These are phyloP conservation scores for Lycopodina hypogea DNA, from an alignment of 37 sponge, comb jelly and placozoan genomes.

Conservation along the genomic window DNA sequence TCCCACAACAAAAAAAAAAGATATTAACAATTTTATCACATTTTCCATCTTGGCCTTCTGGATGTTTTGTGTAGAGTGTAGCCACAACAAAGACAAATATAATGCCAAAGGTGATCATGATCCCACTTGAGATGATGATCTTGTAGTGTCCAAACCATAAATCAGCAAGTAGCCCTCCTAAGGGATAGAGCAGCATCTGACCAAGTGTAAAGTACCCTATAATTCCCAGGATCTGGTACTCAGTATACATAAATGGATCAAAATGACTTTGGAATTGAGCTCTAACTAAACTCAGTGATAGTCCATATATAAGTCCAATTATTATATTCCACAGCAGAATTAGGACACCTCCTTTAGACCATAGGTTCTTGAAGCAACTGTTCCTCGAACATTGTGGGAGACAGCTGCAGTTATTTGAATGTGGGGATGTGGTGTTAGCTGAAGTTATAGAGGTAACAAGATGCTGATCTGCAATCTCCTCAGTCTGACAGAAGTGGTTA, in stretches of 20 bases:
- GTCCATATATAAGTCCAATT: not conserved
- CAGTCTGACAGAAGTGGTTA: not conserved
- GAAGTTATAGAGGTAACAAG: not conserved
- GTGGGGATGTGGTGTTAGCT: not conserved
- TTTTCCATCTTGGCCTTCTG: too few relatives aligned
- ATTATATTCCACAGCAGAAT: slow-evolving; percentile 4
- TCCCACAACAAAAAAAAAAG: too few relatives aligned
- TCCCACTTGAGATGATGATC: not conserved
- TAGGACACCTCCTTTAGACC: not conserved
- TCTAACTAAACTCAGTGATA: too few relatives aligned
- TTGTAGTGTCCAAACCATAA: not conserved
- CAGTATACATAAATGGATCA: not conserved
- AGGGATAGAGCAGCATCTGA: slow-evolving; percentile 4
- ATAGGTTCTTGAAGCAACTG: not conserved
- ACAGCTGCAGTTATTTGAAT: too few relatives aligned
- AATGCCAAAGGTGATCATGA: not conserved
- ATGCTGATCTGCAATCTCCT: not conserved
- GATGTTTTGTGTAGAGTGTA: too few relatives aligned
- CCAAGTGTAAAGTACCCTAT: not conserved
- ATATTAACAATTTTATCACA: too few relatives aligned
- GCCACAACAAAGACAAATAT: not conserved
- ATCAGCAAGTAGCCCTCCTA: not conserved
- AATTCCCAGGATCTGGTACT: not conserved
- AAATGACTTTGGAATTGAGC: too few relatives aligned
- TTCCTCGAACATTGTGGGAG: not conserved